A percentile compares a stretch with the other conserved stretches of the same genome.
Evolutionary conservation across 2,888 invertebrate genomes (phyloP).

Genomic region (Hypomecis punctinalis): DNA sequence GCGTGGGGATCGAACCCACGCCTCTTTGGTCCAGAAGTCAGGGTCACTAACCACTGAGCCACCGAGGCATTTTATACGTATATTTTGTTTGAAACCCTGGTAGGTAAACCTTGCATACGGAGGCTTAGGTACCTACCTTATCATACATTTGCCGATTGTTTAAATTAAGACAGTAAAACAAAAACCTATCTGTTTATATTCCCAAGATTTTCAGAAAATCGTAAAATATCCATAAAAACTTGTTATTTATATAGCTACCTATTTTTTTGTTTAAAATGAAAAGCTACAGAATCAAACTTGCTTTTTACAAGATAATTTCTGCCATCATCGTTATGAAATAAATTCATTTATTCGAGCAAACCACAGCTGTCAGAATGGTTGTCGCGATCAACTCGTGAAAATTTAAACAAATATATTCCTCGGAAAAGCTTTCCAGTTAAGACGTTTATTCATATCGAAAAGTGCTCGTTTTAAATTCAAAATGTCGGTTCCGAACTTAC

Average conservation of each 20-base stretch:
- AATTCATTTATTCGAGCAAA: slow-evolving; percentile 59
- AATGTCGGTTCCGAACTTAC: slow-evolving; percentile 60
- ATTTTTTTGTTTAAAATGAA: slow-evolving; percentile 13
- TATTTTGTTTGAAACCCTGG: too few relatives aligned
- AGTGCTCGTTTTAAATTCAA: slow-evolving; percentile 52
- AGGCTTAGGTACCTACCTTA: too few relatives aligned
- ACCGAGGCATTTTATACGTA: too few relatives aligned
- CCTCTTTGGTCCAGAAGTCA: too few relatives aligned
- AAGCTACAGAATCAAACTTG: slow-evolving; percentile 25
- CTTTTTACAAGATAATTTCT: slow-evolving; percentile 43
- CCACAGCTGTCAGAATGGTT: slow-evolving; percentile 42
- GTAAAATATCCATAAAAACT: background rate
- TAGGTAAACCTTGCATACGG: too few relatives aligned
- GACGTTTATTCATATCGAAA: slow-evolving; percentile 62
- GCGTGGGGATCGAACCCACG: too few relatives aligned
- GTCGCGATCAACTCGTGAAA: slow-evolving; percentile 53
- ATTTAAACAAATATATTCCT: slow-evolving; percentile 53
- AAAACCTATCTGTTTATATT: too few relatives aligned
- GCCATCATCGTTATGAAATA: slow-evolving; percentile 51
- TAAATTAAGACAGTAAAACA: too few relatives aligned
- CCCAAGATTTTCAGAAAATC: background rate
- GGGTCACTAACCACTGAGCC: too few relatives aligned
- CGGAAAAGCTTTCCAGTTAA: slow-evolving; percentile 45
- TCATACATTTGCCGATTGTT: too few relatives aligned
- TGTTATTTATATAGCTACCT: too few relatives aligned